phyloP scores from a whole-genome alignment of 2,888 invertebrate genomes.

The Cephus pulcher region DNA sequence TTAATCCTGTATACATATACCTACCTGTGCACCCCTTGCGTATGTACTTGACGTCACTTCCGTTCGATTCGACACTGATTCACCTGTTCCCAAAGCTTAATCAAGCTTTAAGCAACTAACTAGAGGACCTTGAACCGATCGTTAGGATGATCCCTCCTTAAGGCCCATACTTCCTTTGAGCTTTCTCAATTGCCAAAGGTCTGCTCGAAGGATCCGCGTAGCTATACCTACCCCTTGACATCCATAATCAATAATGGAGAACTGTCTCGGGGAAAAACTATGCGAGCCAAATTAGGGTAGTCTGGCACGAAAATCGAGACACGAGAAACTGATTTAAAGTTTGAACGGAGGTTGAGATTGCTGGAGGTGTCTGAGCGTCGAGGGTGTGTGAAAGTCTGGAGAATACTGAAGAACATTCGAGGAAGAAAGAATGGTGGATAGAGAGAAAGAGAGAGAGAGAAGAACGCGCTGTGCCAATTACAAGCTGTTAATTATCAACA shows the following conservation, averaged over 20 bases:
- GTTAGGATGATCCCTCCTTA: neutral
- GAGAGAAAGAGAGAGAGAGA: neutral
- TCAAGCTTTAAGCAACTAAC: neutral
- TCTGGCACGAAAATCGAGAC: conserved; percentile 21
- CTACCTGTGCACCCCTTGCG: neutral
- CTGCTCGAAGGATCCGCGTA: neutral
- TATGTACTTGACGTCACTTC: neutral
- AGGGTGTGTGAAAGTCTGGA: neutral
- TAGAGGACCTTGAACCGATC: neutral
- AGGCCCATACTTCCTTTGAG: neutral
- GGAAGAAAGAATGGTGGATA: neutral
- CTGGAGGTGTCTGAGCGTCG: conserved; percentile 26
- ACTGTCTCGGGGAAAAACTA: neutral
- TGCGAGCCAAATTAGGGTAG: neutral
- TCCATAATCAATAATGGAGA: neutral
- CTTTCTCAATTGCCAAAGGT: neutral
- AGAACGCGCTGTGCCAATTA: conserved; percentile 31
- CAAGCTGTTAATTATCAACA: conserved; percentile 25
- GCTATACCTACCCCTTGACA: neutral
- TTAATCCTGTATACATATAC: neutral
- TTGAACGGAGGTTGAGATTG: conserved; percentile 24
- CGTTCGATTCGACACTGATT: neutral
- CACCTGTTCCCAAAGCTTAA: neutral
- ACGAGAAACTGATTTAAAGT: conserved; percentile 44
- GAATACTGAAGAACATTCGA: neutral